Base-by-base conservation (phyloP, 23 tunicate species). In the Styela plicata region DNA sequence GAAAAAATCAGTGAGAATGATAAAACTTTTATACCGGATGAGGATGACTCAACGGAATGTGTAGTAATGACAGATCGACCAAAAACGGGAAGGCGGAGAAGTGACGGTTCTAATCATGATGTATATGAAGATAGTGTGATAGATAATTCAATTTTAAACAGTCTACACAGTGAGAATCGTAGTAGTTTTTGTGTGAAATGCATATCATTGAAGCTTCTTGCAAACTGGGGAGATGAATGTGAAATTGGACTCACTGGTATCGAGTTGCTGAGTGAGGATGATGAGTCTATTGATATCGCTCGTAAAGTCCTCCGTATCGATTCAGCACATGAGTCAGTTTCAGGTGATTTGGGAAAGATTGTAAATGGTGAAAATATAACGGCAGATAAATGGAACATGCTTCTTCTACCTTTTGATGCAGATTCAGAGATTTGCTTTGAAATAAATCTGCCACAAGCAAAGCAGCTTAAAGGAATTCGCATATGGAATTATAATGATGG, bases 1-100 rank as follows among this genome's bases (percentile, higher is more conserved):
- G 87, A 89, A 74, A 88, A 85, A 69, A 85, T 94, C 24, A 65
- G 97, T 13, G 71, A 94, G 33, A 65, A 89, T 75, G 98, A 94
- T 69, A 24, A 80, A 53, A 62, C 79, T 18, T 94, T 83, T 64
- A 22, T 24, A 27, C 77, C 26, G 33, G 83, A 78, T 22, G 64
- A 76, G 31, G 52, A 25, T 23, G 66, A 53, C 0, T 7, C 81
- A 25, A 27, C n/a, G 27, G 81, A 76, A 33, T 31, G 24, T 25
- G 0, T 53, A 21, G 81, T 53, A 44, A 53, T 76, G 63, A 76
- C 81, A 22, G 81, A 25, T 25, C 36, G 81, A 1, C 81, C 81
- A 22, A n/a, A n/a, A 20, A 76, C 81, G 13, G 81, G 81, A 25
- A 36, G 66, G 17, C 31, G 66, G 5, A 36, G 24, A 44, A 24